Evolutionary conservation across 2,797 vertebrate genomes (phyloP).

Genomic region (Pygocentrus nattereri): DNA sequence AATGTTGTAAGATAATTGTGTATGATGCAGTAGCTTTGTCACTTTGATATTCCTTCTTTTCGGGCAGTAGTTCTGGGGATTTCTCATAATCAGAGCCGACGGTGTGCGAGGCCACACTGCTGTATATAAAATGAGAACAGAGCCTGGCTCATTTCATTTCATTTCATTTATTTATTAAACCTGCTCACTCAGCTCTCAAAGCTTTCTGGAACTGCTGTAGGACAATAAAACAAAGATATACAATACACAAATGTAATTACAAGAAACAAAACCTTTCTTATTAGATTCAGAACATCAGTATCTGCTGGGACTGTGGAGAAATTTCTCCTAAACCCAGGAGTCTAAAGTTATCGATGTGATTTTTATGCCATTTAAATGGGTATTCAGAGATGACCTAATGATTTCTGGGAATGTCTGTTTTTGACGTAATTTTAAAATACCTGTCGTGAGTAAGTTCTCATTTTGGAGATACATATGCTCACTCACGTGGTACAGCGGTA

Average conservation of each 20-base stretch:
- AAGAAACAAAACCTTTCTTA: background rate
- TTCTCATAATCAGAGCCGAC: background rate
- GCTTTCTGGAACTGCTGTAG: background rate
- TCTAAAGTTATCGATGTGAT: no score
- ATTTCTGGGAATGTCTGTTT: no score
- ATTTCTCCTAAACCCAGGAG: no score
- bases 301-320: no score
- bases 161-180: background rate
- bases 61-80: background rate
- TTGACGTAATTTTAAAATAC: no score
- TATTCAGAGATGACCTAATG: no score
- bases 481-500: no score
- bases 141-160: background rate
- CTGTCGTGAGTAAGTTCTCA: no score
- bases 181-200: background rate
- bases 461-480: no score
- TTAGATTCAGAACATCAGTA: background rate
- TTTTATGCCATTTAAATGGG: no score
- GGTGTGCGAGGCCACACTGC: background rate
- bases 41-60: slow-evolving; percentile 11
- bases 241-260: background rate
- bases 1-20: slow-evolving; percentile 19
- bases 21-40: background rate
- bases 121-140: background rate
- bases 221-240: background rate